Base-by-base conservation (phyloP, 2,113 vertebrate genomes). In the Oreochromis tanganicae region DNA sequence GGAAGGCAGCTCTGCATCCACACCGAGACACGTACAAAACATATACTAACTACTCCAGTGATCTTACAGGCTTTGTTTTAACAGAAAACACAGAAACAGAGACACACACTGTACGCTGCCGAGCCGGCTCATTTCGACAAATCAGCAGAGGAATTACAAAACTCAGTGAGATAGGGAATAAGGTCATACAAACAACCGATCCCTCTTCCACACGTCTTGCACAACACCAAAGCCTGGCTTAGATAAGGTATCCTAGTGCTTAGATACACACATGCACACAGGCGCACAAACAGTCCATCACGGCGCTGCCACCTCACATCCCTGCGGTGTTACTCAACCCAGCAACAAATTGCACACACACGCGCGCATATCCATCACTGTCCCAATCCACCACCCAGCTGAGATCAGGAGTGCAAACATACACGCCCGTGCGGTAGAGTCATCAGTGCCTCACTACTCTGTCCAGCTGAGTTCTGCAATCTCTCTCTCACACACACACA, bases 101-200 rank as follows among this genome's bases (percentile, higher is more conserved):
- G 24, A 12, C 66, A 19, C 59, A 87, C 38, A 10, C 29, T 16
- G 43, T 71, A n/a, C 27, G 3, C 80, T 57, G 59, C 41, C 14
- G 13, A 52, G 63, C 27, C 1, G 2, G n/a, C 83, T 52, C 52
- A 84, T 84, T 89, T 82, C 16, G 1, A 90, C 86, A 92, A 88
- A 91, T 92, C 87, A 88, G 85, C 36, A 43, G 79, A 91, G 84
- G 92, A 89, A 93, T 92, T 89, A 88, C 86, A 87, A 89, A 91
- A 83, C 83, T 57, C 50, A 6, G 75, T 5, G 56, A 82, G 89
- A 92, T 91, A 89, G 87, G 79, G 46, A 84, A 91, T 83, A 92
- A 92, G 94, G 93, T 93, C 93, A 87, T 17, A 84, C 32, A 91
- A 92, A 91, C 90, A 90, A 87, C 80, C 66, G 56, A 90, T 93